Conservation (phyloP, 2,888 invertebrate genomes). For the Crematogaster levior region DNA sequence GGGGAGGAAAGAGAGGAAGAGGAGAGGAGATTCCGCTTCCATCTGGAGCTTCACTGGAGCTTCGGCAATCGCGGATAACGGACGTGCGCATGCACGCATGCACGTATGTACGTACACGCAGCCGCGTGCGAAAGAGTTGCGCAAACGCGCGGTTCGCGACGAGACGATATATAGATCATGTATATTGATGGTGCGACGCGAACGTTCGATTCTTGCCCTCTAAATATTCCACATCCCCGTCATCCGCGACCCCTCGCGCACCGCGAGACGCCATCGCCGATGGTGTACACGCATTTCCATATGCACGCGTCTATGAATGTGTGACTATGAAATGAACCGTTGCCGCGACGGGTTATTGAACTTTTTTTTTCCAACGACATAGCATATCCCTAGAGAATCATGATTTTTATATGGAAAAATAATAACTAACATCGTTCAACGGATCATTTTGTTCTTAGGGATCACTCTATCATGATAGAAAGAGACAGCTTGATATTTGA, state of each 20-base stretch:
- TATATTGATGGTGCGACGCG: conserved; percentile 80
- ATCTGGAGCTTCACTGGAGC: conserved; percentile 80
- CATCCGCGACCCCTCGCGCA: conserved; percentile 25
- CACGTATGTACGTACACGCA: conserved; percentile 62
- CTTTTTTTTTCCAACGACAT: conserved; percentile 26
- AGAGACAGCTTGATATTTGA: neutral
- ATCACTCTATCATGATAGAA: neutral
- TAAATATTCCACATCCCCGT: conserved; percentile 78
- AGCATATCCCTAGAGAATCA: neutral
- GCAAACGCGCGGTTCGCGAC: conserved; percentile 64
- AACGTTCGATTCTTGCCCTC: conserved; percentile 81
- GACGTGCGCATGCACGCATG: conserved; percentile 65
- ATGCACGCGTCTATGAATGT: conserved; percentile 62
- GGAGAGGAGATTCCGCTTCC: conserved; percentile 73
- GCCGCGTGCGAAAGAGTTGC: conserved; percentile 54
- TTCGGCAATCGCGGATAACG: conserved; percentile 79
- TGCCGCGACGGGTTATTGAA: conserved; percentile 34
- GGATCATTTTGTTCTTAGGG: neutral
- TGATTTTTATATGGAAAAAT: neutral
- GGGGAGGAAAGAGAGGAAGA: conserved; percentile 16
- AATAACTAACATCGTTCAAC: neutral
- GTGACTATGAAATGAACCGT: conserved; percentile 54
- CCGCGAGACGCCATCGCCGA: conserved; percentile 34
- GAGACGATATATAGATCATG: conserved; percentile 81
- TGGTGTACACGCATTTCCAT: conserved; percentile 71